phyloP scores from a whole-genome alignment of 2,888 invertebrate genomes.

The Hyles lineata region DNA sequence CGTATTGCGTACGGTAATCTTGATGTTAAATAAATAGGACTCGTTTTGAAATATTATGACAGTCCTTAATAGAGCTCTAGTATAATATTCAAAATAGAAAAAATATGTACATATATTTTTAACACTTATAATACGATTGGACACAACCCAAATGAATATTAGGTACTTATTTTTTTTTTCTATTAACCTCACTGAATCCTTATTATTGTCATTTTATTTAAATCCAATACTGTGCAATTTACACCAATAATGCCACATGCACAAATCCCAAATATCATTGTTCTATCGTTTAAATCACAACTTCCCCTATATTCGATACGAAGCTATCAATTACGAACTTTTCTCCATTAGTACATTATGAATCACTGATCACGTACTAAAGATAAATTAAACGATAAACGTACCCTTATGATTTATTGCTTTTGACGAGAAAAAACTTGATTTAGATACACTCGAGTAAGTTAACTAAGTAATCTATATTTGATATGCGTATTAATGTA shows the following conservation, averaged over 20 bases:
- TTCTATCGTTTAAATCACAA: neutral
- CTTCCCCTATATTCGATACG: conserved; percentile 29
- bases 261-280: too few relatives aligned
- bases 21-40: neutral
- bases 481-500: neutral
- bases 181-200: too few relatives aligned
- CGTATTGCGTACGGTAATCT: neutral
- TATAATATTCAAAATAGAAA: too few relatives aligned
- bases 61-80: too few relatives aligned
- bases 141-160: too few relatives aligned
- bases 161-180: too few relatives aligned
- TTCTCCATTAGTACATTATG: conserved; percentile 30
- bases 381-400: conserved; percentile 59
- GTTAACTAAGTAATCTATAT: neutral
- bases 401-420: conserved; percentile 50
- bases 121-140: too few relatives aligned
- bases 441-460: neutral
- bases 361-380: conserved; percentile 45
- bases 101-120: too few relatives aligned
- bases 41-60: too few relatives aligned
- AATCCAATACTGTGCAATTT: too few relatives aligned
- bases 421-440: conserved; percentile 22
- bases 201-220: too few relatives aligned
- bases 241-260: too few relatives aligned
- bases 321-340: conserved; percentile 28